Conservation (phyloP, 2,113 vertebrate genomes). For the Alethe castanea region DNA sequence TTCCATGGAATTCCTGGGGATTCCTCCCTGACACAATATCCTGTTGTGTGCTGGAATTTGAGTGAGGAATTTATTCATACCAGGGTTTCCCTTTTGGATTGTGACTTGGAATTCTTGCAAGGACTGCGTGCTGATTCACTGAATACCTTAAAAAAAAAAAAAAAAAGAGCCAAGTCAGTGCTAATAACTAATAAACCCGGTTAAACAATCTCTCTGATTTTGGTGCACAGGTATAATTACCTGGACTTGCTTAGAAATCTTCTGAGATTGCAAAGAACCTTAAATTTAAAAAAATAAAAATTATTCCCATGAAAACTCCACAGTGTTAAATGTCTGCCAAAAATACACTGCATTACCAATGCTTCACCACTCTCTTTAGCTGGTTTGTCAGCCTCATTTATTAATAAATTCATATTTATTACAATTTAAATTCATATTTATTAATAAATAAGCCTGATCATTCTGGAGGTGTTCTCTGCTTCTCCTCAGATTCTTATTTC, state of each 20-base stretch:
- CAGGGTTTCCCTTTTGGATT: not conserved
- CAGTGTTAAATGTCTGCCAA: not conserved
- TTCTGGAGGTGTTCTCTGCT: not conserved
- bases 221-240: not conserved
- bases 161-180: not conserved
- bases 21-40: not conserved
- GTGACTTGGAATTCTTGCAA: not conserved
- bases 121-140: not conserved
- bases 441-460: not conserved
- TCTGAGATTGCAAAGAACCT: not conserved
- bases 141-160: not conserved
- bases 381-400: not conserved
- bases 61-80: not conserved
- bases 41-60: not conserved
- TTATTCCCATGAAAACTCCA: not conserved
- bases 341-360: not conserved
- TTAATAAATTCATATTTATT: not conserved
- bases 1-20: not conserved
- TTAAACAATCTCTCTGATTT: not conserved
- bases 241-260: not conserved
- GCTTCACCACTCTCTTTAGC: not conserved
- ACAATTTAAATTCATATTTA: too few relatives aligned
- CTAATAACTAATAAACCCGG: not conserved
- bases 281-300: not conserved
- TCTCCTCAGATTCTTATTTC: not conserved